These are phyloP conservation scores for Acronicta alni DNA, from an alignment of 2,888 invertebrate species.

Conservation along the genomic window DNA sequence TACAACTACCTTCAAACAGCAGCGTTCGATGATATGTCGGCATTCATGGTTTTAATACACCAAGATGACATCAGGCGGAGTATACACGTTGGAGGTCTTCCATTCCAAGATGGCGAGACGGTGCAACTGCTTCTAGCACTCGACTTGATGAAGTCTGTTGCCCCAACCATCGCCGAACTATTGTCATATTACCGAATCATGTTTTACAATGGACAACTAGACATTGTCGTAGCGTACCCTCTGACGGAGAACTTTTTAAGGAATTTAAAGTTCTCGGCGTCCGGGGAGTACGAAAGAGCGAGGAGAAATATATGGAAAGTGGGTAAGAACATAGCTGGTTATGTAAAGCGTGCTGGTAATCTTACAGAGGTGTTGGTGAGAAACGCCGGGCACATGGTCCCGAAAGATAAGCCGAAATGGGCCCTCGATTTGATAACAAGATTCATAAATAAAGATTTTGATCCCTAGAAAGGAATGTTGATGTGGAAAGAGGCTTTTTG, in stretches of 20 bases:
- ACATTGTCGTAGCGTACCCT: conserved; percentile 90
- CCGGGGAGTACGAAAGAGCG: conserved; percentile 91
- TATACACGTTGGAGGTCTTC: conserved; percentile 90
- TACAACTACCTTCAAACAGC: conserved; percentile 91
- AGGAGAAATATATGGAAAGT: conserved; percentile 91
- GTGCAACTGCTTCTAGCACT: conserved; percentile 86
- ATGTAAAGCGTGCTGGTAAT: conserved; percentile 92
- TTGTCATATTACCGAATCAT: conserved; percentile 87
- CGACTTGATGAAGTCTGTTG: conserved; percentile 90
- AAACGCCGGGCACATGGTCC: conserved; percentile 94
- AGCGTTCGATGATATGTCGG: conserved; percentile 79
- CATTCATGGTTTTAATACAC: conserved; percentile 70
- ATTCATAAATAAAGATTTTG: conserved; percentile 80
- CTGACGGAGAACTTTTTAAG: conserved; percentile 91
- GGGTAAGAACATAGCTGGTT: conserved; percentile 92
- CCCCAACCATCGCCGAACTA: conserved; percentile 78
- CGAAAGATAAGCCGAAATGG: conserved; percentile 89
- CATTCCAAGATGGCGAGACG: conserved; percentile 81
- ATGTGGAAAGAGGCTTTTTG: not conserved
- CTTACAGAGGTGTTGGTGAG: conserved; percentile 92
- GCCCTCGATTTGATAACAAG: conserved; percentile 88
- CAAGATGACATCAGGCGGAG: conserved; percentile 81
- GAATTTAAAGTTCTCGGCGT: conserved; percentile 90
- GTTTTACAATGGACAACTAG: conserved; percentile 91
- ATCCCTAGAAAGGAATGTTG: conserved; percentile 13